A percentile compares a stretch with the other conserved stretches of the same genome.
Conservation (phyloP, 2,888 invertebrate species). For the Oeneis ivallda region DNA sequence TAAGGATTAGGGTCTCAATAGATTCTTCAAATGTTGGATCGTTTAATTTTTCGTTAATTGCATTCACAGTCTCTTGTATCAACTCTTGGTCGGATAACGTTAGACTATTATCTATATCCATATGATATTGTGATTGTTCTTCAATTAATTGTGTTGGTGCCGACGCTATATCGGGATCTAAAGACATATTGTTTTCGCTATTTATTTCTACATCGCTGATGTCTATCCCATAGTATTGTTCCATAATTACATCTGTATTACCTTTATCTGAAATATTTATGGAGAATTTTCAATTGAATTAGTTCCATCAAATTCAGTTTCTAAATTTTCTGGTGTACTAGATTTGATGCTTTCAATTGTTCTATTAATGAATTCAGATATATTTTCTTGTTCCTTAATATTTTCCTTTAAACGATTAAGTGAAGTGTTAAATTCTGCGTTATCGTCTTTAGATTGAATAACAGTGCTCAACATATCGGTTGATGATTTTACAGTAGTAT, state of each 20-base stretch:
- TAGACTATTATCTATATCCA: slow-evolving; percentile 39
- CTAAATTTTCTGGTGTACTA: background rate
- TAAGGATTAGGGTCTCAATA: slow-evolving; percentile 54
- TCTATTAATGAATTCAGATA: background rate
- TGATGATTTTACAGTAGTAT: background rate
- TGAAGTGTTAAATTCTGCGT: background rate
- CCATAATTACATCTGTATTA: background rate
- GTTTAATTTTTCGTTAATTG: slow-evolving; percentile 57
- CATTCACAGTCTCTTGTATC: slow-evolving; percentile 58
- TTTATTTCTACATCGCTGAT: slow-evolving; percentile 10
- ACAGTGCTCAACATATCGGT: slow-evolving; percentile 2
- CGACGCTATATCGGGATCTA: slow-evolving; percentile 56
- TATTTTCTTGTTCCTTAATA: background rate
- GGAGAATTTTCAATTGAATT: background rate
- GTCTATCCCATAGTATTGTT: background rate
- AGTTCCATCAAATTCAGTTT: background rate
- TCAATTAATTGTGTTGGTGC: slow-evolving; percentile 67
- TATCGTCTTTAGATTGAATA: background rate
- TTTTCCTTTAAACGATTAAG: background rate
- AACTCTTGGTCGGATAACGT: slow-evolving; percentile 60
- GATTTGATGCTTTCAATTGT: background rate
- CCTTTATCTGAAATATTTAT: background rate
- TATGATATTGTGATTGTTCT: slow-evolving; percentile 45
- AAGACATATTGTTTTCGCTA: slow-evolving; percentile 42
- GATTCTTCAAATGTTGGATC: slow-evolving; percentile 29